These are phyloP conservation scores for Actias luna DNA, from an alignment of 2,888 invertebrate species.

Conservation along the genomic window DNA sequence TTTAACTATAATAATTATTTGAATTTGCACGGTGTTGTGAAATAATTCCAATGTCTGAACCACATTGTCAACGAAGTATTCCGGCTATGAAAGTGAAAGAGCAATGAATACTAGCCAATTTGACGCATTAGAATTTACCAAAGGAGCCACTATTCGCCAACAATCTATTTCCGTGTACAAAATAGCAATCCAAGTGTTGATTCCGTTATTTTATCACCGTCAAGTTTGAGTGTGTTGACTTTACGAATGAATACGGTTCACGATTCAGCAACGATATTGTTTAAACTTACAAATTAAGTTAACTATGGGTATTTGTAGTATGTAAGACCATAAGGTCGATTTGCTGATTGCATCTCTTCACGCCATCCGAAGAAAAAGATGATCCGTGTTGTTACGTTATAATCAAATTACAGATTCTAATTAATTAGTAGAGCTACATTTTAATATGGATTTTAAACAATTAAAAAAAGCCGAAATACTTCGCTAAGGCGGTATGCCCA, in stretches of 20 bases:
- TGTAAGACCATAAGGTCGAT: constrained; percentile 49
- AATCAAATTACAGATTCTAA: neutral
- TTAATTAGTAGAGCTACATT: neutral
- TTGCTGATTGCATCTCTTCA: constrained; percentile 46
- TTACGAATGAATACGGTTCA: constrained; percentile 1
- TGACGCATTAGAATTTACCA: neutral
- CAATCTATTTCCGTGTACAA: constrained; percentile 8
- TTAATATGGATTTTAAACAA: too few species aligned
- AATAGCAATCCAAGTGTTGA: neutral
- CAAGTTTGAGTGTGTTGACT: neutral
- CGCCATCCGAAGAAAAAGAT: constrained; percentile 40
- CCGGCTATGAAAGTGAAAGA: constrained; percentile 5
- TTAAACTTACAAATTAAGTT: constrained; percentile 9
- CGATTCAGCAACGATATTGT: neutral
- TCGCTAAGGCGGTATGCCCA: too few species aligned
- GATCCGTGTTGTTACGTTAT: neutral
- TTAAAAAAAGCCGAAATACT: too few species aligned
- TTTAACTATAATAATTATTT: neutral
- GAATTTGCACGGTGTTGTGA: neutral
- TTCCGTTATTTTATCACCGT: neutral
- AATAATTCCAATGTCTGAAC: neutral
- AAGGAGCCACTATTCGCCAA: constrained; percentile 4
- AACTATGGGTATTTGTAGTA: constrained; percentile 9
- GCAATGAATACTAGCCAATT: constrained; percentile 8
- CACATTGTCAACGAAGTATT: neutral